phyloP scores from a whole-genome alignment of 2,888 invertebrate genomes.

The Athrips mouffetella region DNA sequence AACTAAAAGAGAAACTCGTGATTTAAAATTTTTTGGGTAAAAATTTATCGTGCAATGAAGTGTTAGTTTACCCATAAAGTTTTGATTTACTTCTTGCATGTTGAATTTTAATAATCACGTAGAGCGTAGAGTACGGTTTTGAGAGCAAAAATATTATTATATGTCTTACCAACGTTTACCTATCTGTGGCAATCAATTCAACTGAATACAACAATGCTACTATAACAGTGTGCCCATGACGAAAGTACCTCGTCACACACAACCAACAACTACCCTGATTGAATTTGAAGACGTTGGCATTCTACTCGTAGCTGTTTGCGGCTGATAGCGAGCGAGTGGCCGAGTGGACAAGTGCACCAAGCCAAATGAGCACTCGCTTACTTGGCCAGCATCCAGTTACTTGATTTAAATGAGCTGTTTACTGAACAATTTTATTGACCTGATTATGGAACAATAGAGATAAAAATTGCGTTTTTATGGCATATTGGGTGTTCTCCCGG shows the following conservation, averaged over 20 bases:
- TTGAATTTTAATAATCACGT: too few species aligned
- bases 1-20: too few species aligned
- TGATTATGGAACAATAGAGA: not conserved
- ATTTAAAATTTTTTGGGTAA: too few species aligned
- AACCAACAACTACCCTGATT: constrained; percentile 12
- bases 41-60: too few species aligned
- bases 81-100: too few species aligned
- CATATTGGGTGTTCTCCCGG: not conserved
- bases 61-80: too few species aligned
- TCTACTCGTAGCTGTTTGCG: constrained; percentile 64
- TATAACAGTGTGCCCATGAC: constrained; percentile 11
- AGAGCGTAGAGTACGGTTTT: too few species aligned
- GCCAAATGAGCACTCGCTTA: constrained; percentile 56
- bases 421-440: constrained; percentile 30
- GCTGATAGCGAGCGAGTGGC: constrained; percentile 62
- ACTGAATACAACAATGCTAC: constrained; percentile 45
- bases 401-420: constrained; percentile 64
- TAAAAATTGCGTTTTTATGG: not conserved
- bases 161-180: too few species aligned
- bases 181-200: too few species aligned
- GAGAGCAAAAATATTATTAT: too few species aligned
- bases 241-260: not conserved
- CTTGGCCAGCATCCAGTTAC: constrained; percentile 61
- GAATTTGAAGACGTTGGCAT: constrained; percentile 47
- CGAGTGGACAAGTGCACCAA: constrained; percentile 61